Evolutionary conservation across 2,797 vertebrate species (phyloP).

Genomic region (Cottoperca gobio): DNA sequence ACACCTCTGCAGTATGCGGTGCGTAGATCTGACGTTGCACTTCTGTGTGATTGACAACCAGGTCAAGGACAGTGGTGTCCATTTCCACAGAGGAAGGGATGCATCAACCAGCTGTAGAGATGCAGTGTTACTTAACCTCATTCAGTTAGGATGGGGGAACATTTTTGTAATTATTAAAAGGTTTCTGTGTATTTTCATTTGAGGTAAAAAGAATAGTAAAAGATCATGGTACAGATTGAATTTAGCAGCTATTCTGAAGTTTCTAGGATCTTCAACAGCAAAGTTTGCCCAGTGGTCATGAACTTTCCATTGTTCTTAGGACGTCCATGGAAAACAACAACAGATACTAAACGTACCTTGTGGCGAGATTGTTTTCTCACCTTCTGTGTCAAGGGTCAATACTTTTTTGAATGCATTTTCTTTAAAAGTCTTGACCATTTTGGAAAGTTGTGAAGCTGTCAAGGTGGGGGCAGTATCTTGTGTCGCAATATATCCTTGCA

Average conservation of each 20-base stretch:
- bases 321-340: not conserved
- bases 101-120: not conserved
- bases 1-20: constrained; percentile 29
- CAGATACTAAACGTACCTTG: not conserved
- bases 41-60: constrained; percentile 41
- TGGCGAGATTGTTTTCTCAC: too few species aligned
- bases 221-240: not conserved
- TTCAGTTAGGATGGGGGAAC: not conserved
- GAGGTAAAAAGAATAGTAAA: not conserved
- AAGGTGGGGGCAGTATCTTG: too few species aligned
- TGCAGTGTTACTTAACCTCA: not conserved
- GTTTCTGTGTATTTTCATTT: not conserved
- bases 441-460: too few species aligned
- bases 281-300: not conserved
- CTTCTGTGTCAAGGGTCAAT: too few species aligned
- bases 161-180: too few species aligned
- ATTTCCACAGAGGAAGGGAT: constrained; percentile 30
- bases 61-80: constrained; percentile 22
- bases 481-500: too few species aligned
- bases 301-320: not conserved
- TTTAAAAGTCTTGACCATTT: too few species aligned
- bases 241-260: not conserved
- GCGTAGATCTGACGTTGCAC: constrained; percentile 41
- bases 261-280: not conserved
- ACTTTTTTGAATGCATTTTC: too few species aligned